These are phyloP conservation scores for Eclectus roratus DNA, from an alignment of 2,113 vertebrate species.

Conservation along the genomic window DNA sequence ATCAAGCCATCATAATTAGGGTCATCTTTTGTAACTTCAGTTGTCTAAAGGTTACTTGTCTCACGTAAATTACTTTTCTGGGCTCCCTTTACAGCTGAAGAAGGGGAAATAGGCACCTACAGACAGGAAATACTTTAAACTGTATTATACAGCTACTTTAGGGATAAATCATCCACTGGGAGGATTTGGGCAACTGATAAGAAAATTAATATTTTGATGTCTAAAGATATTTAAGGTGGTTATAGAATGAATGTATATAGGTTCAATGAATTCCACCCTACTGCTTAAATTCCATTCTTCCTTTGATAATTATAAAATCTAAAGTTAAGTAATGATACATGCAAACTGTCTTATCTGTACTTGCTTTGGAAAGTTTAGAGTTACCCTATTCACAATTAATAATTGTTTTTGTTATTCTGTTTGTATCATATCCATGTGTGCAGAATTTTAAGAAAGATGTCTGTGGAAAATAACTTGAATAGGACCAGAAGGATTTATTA, in stretches of 20 bases:
- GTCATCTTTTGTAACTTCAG: background rate
- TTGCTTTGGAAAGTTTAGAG: background rate
- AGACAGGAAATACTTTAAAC: background rate
- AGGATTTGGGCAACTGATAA: background rate
- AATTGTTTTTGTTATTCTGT: background rate
- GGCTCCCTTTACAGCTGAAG: background rate
- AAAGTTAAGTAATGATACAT: background rate
- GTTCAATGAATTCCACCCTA: background rate
- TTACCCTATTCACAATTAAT: background rate
- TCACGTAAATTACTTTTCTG: background rate
- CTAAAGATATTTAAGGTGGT: background rate
- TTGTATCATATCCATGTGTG: rapidly evolving
- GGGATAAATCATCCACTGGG: background rate
- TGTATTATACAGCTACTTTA: background rate
- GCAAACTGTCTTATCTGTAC: background rate
- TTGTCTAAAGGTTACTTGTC: background rate
- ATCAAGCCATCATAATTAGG: background rate
- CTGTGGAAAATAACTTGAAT: background rate
- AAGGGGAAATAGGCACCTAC: background rate
- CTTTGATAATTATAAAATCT: background rate
- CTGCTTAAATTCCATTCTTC: background rate
- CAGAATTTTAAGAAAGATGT: background rate
- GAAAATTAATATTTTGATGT: background rate
- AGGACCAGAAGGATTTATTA: background rate
- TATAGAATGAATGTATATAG: background rate